A percentile compares a stretch with the other conserved stretches of the same genome.
phyloP scores from a whole-genome alignment of 2,113 vertebrate genomes.

The Pampusana beccarii region DNA sequence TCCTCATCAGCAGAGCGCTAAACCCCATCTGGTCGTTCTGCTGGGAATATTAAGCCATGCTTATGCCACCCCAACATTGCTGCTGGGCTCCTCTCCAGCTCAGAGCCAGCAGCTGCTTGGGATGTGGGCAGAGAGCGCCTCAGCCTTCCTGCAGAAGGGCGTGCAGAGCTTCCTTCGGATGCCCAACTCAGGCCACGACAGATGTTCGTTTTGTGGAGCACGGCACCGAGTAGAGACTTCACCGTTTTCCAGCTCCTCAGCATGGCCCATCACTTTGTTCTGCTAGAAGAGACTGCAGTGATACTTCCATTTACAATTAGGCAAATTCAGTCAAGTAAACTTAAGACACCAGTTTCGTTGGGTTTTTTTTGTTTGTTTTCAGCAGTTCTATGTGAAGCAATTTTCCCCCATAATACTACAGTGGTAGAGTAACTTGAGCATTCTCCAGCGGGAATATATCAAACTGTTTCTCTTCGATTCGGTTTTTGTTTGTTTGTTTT shows the following conservation, averaged over 20 bases:
- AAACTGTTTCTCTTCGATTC: not conserved
- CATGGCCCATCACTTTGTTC: not conserved
- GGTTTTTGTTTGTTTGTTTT: no score
- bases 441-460: not conserved
- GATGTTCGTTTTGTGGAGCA: rapidly evolving
- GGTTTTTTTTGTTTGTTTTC: not conserved
- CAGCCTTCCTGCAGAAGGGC: not conserved
- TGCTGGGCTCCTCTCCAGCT: not conserved
- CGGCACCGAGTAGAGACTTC: not conserved
- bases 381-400: not conserved
- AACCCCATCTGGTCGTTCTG: not conserved
- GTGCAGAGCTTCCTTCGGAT: not conserved
- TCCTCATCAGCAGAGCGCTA: not conserved
- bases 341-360: not conserved
- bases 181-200: rapidly evolving
- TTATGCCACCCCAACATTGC: not conserved
- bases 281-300: not conserved
- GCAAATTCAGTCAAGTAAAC: not conserved
- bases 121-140: not conserved
- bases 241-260: not conserved
- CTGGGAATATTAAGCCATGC: not conserved
- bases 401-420: not conserved
- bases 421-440: not conserved
- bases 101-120: not conserved
- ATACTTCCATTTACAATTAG: not conserved